Evolutionary conservation across 2,113 vertebrate species (phyloP), one percentile per base, ranked within the genome.

Genomic region (Lepisosteus oculatus): DNA sequence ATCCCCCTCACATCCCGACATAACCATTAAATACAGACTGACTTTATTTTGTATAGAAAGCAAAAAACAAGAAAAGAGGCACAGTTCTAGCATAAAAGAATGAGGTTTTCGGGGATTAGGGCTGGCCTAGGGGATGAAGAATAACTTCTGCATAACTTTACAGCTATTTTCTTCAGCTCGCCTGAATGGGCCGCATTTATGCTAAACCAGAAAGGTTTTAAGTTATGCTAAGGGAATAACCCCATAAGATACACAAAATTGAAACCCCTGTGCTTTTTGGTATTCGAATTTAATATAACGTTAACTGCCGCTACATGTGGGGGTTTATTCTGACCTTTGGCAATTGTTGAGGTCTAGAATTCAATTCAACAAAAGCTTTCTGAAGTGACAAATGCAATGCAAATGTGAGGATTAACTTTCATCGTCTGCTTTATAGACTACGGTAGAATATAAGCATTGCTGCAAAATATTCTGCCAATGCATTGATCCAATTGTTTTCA

Each of bases 1-100:
- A 94, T 87, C 94, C 93, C 88, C 90, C 93, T 95, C 94, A 92
- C 95, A 96, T 95, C 95, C 88, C 94, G 92, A 94, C 94, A 94
- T 95, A 94, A 98, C 94, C 97, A 98, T 98, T 98, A 97, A 97
- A 98, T 98, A 94, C 95, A 95, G 95, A 95, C 95, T 97, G 97
- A 97, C 96, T 99, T 98, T 97, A 97, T 97, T 97, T 95, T 95
- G 94, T 94, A 94, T 93, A 94, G 93, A 92, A 88, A 91, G 92
- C 91, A 90, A 79, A 84, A 85, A 82, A 94, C 93, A 89, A 89
- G 92, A 86, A 94, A 91, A 92, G 91, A 94, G 90, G 93, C 95
- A 91, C 90, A 93, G 86, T 87, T 84, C 85, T 91, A 90, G 78
- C 86, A 86, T 94, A 93, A 94, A 95, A 93, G 92, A 91, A 92